Evolutionary conservation across 64 coral and sea anemone species (phyloP).

Genomic region (Stichodactyla mertensii): DNA sequence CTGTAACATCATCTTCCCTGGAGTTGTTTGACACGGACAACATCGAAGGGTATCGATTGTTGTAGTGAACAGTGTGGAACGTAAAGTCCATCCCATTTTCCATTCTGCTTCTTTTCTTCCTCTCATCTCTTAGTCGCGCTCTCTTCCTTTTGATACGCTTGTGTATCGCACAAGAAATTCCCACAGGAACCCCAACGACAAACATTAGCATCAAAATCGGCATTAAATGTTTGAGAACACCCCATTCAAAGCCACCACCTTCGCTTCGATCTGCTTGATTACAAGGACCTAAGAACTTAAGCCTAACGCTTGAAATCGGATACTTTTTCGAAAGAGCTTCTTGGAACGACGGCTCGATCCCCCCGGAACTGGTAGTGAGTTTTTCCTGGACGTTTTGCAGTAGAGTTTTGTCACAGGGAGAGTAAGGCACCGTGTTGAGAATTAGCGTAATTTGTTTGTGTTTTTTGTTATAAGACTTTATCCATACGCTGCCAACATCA

Average conservation of each 20-base stretch:
- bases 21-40: slow-evolving; percentile 37
- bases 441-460: slow-evolving; percentile 26
- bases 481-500: slow-evolving; percentile 18
- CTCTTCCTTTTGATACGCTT: slow-evolving; percentile 35
- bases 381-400: slow-evolving; percentile 26
- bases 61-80: slow-evolving; percentile 53
- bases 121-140: slow-evolving; percentile 6
- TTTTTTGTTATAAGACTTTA: slow-evolving; percentile 50
- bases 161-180: slow-evolving; percentile 50
- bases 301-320: slow-evolving; percentile 24
- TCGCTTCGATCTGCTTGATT: background rate
- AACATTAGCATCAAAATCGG: slow-evolving; percentile 47
- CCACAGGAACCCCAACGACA: slow-evolving; percentile 66
- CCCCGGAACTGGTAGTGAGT: slow-evolving; percentile 28
- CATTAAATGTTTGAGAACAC: slow-evolving; percentile 46
- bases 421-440: slow-evolving; percentile 59
- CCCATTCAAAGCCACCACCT: slow-evolving; percentile 53
- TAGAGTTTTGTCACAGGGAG: slow-evolving; percentile 45
- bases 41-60: slow-evolving; percentile 50
- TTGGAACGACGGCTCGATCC: slow-evolving; percentile 40
- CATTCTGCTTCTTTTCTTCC: slow-evolving; percentile 24
- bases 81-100: slow-evolving; percentile 33
- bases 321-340: slow-evolving; percentile 52
- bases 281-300: slow-evolving; percentile 68
- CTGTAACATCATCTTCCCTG: slow-evolving; percentile 27